These are phyloP conservation scores for Melanotaenia pygmaea DNA, from an alignment of 2,797 vertebrate species.

Conservation along the genomic window DNA sequence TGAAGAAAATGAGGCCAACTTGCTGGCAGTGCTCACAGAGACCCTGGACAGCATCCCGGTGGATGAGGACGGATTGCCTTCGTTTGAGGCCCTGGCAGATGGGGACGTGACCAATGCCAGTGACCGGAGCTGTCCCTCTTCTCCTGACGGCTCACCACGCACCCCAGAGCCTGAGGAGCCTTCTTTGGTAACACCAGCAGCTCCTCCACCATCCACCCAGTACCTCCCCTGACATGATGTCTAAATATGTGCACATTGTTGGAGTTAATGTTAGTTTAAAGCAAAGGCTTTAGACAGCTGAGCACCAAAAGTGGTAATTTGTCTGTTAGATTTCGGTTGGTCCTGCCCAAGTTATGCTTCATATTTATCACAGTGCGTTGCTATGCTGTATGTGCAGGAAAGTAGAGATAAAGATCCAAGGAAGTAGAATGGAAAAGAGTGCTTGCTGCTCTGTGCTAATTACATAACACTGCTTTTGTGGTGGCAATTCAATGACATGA, in stretches of 20 bases:
- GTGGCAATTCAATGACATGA: conserved; percentile 55
- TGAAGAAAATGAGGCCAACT: conserved; percentile 99
- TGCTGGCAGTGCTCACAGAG: conserved; percentile 99
- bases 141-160: conserved; percentile 92
- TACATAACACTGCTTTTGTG: conserved; percentile 64
- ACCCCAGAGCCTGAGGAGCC: conserved; percentile 97
- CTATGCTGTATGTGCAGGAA: conserved; percentile 19
- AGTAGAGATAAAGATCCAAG: conserved; percentile 46
- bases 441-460: conserved; percentile 64
- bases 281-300: conserved; percentile 41
- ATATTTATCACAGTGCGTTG: conserved; percentile 53
- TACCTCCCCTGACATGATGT: conserved; percentile 59
- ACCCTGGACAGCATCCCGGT: conserved; percentile 99
- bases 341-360: conserved; percentile 6
- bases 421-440: conserved; percentile 55
- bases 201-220: conserved; percentile 35
- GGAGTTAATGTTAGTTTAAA: conserved; percentile 18
- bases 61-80: conserved; percentile 99
- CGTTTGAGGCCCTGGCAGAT: conserved; percentile 98
- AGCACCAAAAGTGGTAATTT: conserved; percentile 29
- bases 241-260: conserved; percentile 48
- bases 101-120: conserved; percentile 98
- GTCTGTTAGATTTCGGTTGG: conserved; percentile 40
- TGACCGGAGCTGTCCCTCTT: conserved; percentile 93
- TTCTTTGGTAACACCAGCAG: conserved; percentile 93